Percentiles rank a stretch among this genome's conserved stretches.
Conservation (phyloP, 2,797 vertebrate species). For the Mionectes olivaceus region DNA sequence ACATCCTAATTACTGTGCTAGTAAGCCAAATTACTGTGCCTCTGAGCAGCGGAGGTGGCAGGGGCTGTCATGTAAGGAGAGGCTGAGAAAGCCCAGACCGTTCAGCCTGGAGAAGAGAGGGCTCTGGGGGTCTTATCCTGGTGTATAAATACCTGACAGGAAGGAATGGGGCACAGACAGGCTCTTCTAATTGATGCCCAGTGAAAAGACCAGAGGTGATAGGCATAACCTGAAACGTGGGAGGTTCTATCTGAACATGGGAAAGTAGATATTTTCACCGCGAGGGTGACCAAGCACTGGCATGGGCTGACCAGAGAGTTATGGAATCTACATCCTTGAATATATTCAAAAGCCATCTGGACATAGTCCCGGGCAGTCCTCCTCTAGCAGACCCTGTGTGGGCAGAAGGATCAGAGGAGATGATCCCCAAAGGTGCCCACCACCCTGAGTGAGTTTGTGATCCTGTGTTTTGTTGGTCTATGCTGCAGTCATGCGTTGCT, state of each 20-base stretch:
- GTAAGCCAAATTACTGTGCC: background rate
- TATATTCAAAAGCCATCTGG: background rate
- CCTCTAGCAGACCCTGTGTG: background rate
- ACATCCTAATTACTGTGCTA: background rate
- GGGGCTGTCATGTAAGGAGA: background rate
- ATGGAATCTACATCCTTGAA: background rate
- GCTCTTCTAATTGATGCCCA: background rate
- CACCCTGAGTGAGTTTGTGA: background rate
- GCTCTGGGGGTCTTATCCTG: background rate
- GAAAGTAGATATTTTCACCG: background rate
- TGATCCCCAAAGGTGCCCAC: no score
- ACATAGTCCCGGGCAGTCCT: background rate
- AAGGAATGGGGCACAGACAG: background rate
- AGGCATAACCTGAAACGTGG: background rate
- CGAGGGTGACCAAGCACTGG: background rate
- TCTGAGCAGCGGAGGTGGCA: background rate
- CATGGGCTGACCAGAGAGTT: background rate
- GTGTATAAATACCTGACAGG: rapidly evolving
- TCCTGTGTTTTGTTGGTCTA: background rate
- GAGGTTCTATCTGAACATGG: background rate
- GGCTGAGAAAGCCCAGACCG: background rate
- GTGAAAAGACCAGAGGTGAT: background rate
- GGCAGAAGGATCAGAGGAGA: background rate
- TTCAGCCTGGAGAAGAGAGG: background rate
- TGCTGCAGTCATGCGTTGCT: conserved; percentile 72